These are phyloP conservation scores for Chrysomela aeneicollis DNA, from an alignment of 2,888 invertebrate species.

Conservation along the genomic window DNA sequence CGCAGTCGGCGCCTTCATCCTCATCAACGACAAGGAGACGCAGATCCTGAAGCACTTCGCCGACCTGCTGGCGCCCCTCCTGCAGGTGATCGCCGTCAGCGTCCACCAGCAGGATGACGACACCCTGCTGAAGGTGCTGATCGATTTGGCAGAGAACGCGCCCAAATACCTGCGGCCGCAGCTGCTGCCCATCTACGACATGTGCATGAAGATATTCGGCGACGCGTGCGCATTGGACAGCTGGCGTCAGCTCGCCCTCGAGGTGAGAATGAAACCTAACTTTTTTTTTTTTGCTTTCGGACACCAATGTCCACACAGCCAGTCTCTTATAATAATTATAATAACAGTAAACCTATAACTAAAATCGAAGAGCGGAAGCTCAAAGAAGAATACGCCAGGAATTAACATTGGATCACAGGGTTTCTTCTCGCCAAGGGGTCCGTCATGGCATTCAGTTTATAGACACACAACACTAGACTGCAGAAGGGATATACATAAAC, in stretches of 20 bases:
- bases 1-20: conserved; percentile 86
- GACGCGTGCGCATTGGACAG: conserved; percentile 77
- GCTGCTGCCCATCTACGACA: conserved; percentile 83
- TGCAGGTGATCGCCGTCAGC: conserved; percentile 81
- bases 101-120: conserved; percentile 88
- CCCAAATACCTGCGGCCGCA: conserved; percentile 93
- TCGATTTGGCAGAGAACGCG: conserved; percentile 91
- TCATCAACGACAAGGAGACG: conserved; percentile 93
- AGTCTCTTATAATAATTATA: too few relatives aligned
- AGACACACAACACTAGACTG: too few relatives aligned
- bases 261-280: conserved; percentile 70
- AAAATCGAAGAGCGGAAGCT: too few relatives aligned
- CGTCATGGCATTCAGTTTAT: too few relatives aligned
- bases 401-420: too few relatives aligned
- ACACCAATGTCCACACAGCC: too few relatives aligned
- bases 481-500: too few relatives aligned
- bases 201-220: conserved; percentile 85
- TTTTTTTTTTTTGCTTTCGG: too few relatives aligned
- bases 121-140: conserved; percentile 88
- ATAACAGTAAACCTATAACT: too few relatives aligned
- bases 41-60: conserved; percentile 87
- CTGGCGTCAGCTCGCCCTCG: conserved; percentile 90
- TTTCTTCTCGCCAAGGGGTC: too few relatives aligned
- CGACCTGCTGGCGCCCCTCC: conserved; percentile 82
- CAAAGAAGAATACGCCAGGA: too few relatives aligned